Evolutionary conservation across 2,113 vertebrate genomes (phyloP).

Genomic region (Casuarius casuarius): DNA sequence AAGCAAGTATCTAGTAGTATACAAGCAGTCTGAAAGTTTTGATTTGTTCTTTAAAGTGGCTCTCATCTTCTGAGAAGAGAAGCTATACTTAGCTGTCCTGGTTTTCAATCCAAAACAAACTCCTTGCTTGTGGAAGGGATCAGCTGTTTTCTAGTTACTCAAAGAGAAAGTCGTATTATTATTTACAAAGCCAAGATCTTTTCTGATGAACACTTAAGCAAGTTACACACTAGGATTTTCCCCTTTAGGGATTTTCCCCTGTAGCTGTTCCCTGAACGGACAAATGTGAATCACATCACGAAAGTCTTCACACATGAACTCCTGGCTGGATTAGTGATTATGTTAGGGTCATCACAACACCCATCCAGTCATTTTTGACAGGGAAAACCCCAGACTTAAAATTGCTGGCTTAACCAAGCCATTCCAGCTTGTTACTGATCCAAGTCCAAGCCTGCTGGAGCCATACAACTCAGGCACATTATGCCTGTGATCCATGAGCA

Average conservation of each 20-base stretch:
- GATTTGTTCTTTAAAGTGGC: not conserved
- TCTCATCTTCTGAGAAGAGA: not conserved
- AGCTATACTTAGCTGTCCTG: not conserved
- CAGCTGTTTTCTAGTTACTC: not conserved
- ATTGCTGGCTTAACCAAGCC: not conserved
- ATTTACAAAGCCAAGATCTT: not conserved
- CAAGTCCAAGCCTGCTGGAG: not conserved
- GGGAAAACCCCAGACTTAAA: slow-evolving; percentile 43
- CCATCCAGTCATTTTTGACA: not conserved
- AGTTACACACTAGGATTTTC: not conserved
- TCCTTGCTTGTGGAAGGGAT: not conserved
- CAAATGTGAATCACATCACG: not conserved
- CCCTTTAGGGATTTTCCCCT: slow-evolving; percentile 8
- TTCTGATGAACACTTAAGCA: not conserved
- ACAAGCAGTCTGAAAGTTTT: not conserved
- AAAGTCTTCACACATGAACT: not conserved
- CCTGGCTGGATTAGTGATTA: not conserved
- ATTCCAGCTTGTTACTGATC: not conserved
- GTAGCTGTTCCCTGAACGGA: not conserved
- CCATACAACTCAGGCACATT: not conserved
- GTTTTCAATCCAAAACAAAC: not conserved
- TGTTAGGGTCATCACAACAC: not conserved
- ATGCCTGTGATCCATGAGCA: not conserved
- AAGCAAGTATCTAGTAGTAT: not conserved
- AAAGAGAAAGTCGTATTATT: not conserved